A percentile compares a stretch with the other conserved stretches of the same genome.
phyloP scores from a whole-genome alignment of 2,888 invertebrate genomes.

The Agrochola macilenta region DNA sequence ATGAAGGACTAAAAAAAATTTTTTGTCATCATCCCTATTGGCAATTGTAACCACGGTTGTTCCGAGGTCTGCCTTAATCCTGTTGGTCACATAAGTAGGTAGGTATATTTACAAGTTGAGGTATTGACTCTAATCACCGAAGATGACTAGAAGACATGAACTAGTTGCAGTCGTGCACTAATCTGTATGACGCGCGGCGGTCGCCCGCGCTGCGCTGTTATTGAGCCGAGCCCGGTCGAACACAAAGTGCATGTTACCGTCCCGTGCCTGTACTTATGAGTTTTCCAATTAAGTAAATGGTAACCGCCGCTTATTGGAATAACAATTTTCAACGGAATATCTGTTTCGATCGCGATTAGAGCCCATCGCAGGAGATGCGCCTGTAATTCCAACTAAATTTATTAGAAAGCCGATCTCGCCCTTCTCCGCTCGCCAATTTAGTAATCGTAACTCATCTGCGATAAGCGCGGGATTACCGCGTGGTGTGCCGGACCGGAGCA shows the following conservation, averaged over 20 bases:
- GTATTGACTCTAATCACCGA: background rate
- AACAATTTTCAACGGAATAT: constrained; percentile 67
- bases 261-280: constrained; percentile 58
- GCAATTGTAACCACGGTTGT: background rate
- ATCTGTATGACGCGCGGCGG: constrained; percentile 1
- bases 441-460: constrained; percentile 87
- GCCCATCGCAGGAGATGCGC: constrained; percentile 69
- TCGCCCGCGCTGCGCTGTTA: constrained; percentile 22
- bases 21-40: too few relatives aligned
- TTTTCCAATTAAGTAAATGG: constrained; percentile 69
- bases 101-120: too few relatives aligned
- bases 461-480: constrained; percentile 77
- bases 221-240: constrained; percentile 19
- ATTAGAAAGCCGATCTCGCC: constrained; percentile 84
- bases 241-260: constrained; percentile 47
- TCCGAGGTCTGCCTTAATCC: too few relatives aligned
- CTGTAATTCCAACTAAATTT: constrained; percentile 80
- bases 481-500: constrained; percentile 59
- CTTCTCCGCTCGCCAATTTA: constrained; percentile 85
- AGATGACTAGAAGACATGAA: background rate
- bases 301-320: constrained; percentile 66
- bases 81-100: too few relatives aligned
- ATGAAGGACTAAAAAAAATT: too few relatives aligned
- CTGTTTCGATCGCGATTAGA: constrained; percentile 66
- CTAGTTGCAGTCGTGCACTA: constrained; percentile 21